These are phyloP conservation scores for Odontomachus brunneus DNA, from an alignment of 1,140 invertebrate species.

Conservation along the genomic window DNA sequence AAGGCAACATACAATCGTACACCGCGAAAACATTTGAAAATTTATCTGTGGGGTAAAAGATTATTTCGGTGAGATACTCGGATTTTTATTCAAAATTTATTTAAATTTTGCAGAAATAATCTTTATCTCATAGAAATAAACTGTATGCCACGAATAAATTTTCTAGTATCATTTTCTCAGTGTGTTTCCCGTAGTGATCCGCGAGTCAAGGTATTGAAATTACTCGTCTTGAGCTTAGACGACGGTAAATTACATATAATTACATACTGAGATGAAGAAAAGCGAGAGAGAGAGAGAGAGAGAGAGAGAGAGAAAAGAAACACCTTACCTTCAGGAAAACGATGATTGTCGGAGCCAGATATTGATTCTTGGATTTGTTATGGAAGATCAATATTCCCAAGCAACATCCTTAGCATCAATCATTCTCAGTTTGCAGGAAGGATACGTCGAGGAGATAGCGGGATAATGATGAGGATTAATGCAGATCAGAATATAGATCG, in stretches of 20 bases:
- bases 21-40: too few relatives aligned
- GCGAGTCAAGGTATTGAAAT: conserved; percentile 9
- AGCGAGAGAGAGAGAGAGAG: neutral
- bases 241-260: conserved; percentile 19
- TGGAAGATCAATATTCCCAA: conserved; percentile 35
- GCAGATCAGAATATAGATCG: conserved; percentile 8
- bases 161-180: too few relatives aligned
- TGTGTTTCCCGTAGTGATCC: conserved; percentile 5
- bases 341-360: neutral
- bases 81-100: too few relatives aligned
- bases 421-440: conserved; percentile 46
- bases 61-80: too few relatives aligned
- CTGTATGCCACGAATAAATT: too few relatives aligned
- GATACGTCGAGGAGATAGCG: conserved; percentile 5
- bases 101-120: too few relatives aligned
- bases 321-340: conserved; percentile 18
- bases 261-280: neutral
- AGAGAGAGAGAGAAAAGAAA: neutral
- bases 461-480: conserved; percentile 32
- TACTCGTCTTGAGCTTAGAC: neutral
- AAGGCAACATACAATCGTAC: neutral
- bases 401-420: conserved; percentile 37
- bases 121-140: too few relatives aligned
- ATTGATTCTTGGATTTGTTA: conserved; percentile 33
- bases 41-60: too few relatives aligned